Evolutionary conservation across 2,113 vertebrate species (phyloP).

Genomic region (Plecotus auritus): DNA sequence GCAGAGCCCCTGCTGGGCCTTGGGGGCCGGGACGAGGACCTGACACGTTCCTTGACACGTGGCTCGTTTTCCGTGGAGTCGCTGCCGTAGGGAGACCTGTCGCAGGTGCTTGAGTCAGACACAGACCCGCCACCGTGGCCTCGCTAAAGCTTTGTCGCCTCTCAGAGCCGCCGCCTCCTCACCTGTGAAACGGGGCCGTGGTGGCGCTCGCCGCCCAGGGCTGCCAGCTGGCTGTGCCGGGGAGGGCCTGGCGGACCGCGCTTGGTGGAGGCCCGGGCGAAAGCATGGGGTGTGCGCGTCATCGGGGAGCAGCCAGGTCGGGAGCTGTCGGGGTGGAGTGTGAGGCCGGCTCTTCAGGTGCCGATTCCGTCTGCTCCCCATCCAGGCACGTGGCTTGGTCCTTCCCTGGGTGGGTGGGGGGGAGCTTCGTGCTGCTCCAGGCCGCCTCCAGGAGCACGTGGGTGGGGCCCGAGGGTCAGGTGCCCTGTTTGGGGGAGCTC

Average conservation of each 20-base stretch:
- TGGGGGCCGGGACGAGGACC: accelerated
- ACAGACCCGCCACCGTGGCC: background rate
- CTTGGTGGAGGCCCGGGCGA: background rate
- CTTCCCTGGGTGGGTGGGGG: background rate
- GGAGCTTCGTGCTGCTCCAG: background rate
- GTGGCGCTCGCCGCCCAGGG: background rate
- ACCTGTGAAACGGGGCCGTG: background rate
- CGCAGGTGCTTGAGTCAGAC: background rate
- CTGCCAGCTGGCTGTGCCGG: background rate
- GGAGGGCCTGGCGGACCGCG: too few species aligned
- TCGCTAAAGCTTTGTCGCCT: background rate
- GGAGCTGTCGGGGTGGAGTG: accelerated
- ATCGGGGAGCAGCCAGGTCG: background rate
- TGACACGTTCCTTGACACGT: accelerated
- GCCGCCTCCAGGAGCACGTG: background rate
- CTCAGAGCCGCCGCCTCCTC: background rate
- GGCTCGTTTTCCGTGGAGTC: background rate
- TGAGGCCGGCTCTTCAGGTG: accelerated
- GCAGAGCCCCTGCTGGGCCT: background rate
- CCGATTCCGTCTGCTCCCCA: background rate
- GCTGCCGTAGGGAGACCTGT: background rate
- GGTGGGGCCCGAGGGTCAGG: background rate
- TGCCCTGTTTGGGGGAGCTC: background rate
- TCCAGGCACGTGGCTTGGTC: accelerated
- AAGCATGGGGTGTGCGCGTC: background rate